Evolutionary conservation across 2,888 invertebrate genomes (phyloP), one percentile per base, ranked within the genome.

Genomic region (Cheilosia vulpina): DNA sequence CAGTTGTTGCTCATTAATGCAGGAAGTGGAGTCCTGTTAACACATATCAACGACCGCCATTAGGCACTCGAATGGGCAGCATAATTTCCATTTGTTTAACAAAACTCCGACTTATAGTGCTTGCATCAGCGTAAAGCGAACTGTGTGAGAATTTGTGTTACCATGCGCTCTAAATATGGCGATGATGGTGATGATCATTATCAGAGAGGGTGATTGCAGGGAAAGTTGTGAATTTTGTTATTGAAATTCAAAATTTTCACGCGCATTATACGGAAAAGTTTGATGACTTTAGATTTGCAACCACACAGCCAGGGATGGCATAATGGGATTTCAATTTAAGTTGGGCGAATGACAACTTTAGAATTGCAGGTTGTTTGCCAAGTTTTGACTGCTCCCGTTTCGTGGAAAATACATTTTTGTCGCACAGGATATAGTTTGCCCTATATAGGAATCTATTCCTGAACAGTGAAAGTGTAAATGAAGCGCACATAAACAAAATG

Each of bases 1-100:
- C 76, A 85, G 76, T 85, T 85, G 81, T 85, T 85, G 76, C 81
- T 85, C 85, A 85, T 85, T 85, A 85, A 85, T 85, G 76, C 85
- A 85, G 85, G 85, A 85, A 85, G 81, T 76, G 76, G 57, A 63
- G 57, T 77, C 76, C 81, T 81, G 81, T 77, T 85, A 85, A 81
- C 85, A 77, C 85, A 85, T 77, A 81, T 81, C 85, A 85, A 72
- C 76, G 71, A 63, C 85, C 66, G 63, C 68, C 77, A 81, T 85
- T 85, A 85, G 81, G 68, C 57, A 85, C 80, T 71, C 71, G 60
- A 76, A 21, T 50, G 76, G 71, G 62, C 80, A 80, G 66, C 47
- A 80, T 80, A 72, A 84, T 84, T 85, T 71, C 52, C 71, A 85
- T 85, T 85, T 85, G 72, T 68, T 68, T 76, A 76, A 76, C 71